Base-by-base conservation (phyloP, 1,140 invertebrate species). In the Ceratitis capitata region DNA sequence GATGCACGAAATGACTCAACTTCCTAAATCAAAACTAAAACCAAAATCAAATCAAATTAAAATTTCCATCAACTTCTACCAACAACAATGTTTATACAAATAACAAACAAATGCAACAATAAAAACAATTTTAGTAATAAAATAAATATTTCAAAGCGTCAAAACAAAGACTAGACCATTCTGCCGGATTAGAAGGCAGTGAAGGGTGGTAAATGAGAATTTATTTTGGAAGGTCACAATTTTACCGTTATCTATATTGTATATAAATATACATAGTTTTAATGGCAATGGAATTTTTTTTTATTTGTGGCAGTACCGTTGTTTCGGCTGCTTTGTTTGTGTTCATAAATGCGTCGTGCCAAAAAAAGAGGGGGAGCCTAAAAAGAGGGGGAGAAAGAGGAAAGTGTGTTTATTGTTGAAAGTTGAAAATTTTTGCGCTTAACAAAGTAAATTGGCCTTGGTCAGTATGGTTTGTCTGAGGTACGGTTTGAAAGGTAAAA, bases 1-100 rank as follows among this genome's bases (percentile, higher is more conserved):
- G 9, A 9, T 4, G 3, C 23, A 39, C 61, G 35, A 74, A 74
- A 39, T 74, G 64, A 74, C 64, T 74, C 64, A 39, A 74, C 39
- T 74, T 23, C 35, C 16, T 42, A 74, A 74, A 74, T 39, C 35
- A 39, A 74, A 74, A 74, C 35, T 5, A 74, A 74, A 74, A 74
- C 64, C 35, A 39, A 74, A 74, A 74, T 74, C 69, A 74, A 74
- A 74, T 74, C 35, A 74, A 74, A 74, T 74, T 74, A 42, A 74
- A 74, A 74, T 74, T 74, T 74, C n/a, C n/a, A n/a, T n/a, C 39
- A 74, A 74, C 69, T 39, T 35, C 69, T 42, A 32, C 35, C 69
- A 42, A 74, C 69, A 42, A 74, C 69, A 74, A 74, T 74, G 19
- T 45, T 42, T 42, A 45, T 23, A 42, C 69, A 74, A 45, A 35